Base-by-base conservation (phyloP, 2,888 invertebrate genomes). In the Heliconius hortense region DNA sequence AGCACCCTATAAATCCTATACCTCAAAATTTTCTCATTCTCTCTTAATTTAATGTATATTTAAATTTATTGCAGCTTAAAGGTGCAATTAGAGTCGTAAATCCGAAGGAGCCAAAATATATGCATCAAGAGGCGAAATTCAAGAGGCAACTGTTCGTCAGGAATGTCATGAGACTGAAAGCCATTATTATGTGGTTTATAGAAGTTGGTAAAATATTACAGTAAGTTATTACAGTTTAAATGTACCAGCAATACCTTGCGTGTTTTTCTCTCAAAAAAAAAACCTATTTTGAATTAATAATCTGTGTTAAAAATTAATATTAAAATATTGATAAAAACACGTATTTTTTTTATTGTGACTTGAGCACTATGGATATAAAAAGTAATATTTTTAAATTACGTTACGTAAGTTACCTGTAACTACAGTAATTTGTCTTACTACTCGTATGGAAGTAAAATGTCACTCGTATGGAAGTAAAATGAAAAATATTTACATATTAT, bases 91-190 rank as follows among this genome's bases (percentile, higher is more conserved):
- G 99, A 79, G 98, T 98, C 3, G 94, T 99, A 64, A 98, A 99
- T 90, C 99, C 99, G 0, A 97, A 96, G 83, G 99, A 99, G 90
- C 97, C 97, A 73, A 99, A 99, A 88, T 98, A 98, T 85, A 98
- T 99, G 96, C 97, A 97, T 84, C 97, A 97, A 80, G 99, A 99
- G 86, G 96, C 97, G 1, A 98, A 99, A 89, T 99, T 99, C 90
- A 99, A 99, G 91, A 95, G 99, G 80, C 97, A 98, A 86, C 95
- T 98, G 72, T 99, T 99, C 89, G 96, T 99, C 77, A 95, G 97
- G 72, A 99, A 99, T 87, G 98, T 99, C 15, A 96, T 98, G 92
- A 95, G 99, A 82, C 95, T 99, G 75, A 98, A 98, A 89, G 96
- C 96, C 63, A 97, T 99, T 74, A 97, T 98, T 21, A 96, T 98